Percentiles rank a stretch among this genome's conserved stretches.
Conservation (phyloP, 2,888 invertebrate genomes). For the Diaprepes abbreviatus region DNA sequence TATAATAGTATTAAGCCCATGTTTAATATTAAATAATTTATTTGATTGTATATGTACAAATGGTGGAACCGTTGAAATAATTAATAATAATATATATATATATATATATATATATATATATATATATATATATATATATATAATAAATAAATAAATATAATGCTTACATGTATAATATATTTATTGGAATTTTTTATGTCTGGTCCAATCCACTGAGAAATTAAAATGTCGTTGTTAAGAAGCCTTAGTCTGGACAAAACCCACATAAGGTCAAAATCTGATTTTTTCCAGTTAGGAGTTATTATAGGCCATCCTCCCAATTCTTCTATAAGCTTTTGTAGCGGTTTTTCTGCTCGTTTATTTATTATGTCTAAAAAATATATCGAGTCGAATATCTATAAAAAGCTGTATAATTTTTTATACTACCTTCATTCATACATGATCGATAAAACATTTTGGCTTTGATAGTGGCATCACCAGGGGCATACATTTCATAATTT, state of each 20-base stretch:
- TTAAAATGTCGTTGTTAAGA: conserved; percentile 88
- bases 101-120: too few species aligned
- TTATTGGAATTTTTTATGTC: conserved; percentile 93
- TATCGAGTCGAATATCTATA: background rate
- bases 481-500: conserved; percentile 49
- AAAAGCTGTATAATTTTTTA: background rate
- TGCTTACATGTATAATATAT: conserved; percentile 81
- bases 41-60: too few species aligned
- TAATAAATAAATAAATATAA: too few species aligned
- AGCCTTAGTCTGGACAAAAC: conserved; percentile 81
- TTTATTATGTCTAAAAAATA: conserved; percentile 61
- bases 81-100: too few species aligned
- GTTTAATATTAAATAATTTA: too few species aligned
- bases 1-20: too few species aligned
- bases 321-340: conserved; percentile 76
- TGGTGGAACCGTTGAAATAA: too few species aligned
- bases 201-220: conserved; percentile 87
- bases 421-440: conserved; percentile 82
- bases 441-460: conserved; percentile 88
- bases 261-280: conserved; percentile 79
- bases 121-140: too few species aligned
- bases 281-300: conserved; percentile 74
- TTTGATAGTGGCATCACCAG: conserved; percentile 78
- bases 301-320: conserved; percentile 94
- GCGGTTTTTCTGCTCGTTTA: conserved; percentile 79